Evolutionary conservation across 2,888 invertebrate species (phyloP), one percentile per base, ranked within the genome.

Genomic region (Steinernema hermaphroditum): DNA sequence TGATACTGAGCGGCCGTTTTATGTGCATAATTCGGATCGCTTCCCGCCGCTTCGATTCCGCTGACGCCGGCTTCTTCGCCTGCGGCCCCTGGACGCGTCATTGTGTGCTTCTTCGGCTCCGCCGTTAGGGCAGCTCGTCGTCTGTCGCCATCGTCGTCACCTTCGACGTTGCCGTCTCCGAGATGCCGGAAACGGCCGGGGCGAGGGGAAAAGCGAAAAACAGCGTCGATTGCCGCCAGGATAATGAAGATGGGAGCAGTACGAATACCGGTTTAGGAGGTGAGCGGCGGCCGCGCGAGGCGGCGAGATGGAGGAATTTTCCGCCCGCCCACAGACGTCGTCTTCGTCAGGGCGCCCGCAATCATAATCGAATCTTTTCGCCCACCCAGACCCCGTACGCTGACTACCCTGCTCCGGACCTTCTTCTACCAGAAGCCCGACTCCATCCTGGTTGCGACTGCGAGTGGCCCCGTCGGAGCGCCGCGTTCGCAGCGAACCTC

Each of bases 291-390:
- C 62, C 62, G 62, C 62, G 62, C 62, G 62, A 62, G 16, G 62
- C 29, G 29, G 62, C 62, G 62, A 62, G 54, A 27, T 24, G 54
- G 54, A 54, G 62, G 62, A 62, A 62, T 62, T 62, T 62, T 62
- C 62, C 62, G 62, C 29, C 62, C 62, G 62, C 62, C 62, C 62
- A 62, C 62, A 62, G 62, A 32, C 29, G 46, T 29, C 62, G 62
- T 62, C 62, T 62, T 62, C 27, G 62, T 32, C 29, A 27, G 4
- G 32, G 62, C 62, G 32, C 32, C 62, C 62, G 62, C 62, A 62
- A 62, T 62, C 62, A 62, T 62, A 62, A 62, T 69, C 46, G 44
- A 44, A 69, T 69, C 69, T 69, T 69, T 69, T 69, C 69, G 49
- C 69, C 46, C 49, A 44, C 69, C 32, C 43, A 1, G 41, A 69